Base-by-base conservation (phyloP, 2,797 vertebrate genomes). In the Cirrhinus mrigala region DNA sequence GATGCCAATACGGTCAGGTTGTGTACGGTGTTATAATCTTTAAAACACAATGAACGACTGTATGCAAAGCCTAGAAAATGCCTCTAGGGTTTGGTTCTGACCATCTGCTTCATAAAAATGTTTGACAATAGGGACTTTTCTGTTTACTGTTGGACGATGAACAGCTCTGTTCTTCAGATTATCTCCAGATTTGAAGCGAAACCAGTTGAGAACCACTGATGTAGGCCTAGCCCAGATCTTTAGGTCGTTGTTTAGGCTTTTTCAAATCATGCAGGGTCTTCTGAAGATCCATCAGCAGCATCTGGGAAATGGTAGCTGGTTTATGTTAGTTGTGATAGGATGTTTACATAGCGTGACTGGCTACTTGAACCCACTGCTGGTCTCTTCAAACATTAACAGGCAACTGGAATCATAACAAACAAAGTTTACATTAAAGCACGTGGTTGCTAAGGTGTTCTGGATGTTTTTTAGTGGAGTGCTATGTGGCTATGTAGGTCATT, bases 321-420 rank as follows among this genome's bases (percentile, higher is more conserved):
- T 82, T 82, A n/a, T 82, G 52, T 74, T 62, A 11, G 54, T 1
- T 20, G 6, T 58, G 56, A 73, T 73, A 33, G 40, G 56, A 73
- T 74, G 69, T 82, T 82, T 46, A 60, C 24, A 82, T 60, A n/a
- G 12, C 9, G 37, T 60, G 24, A 73, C 33, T 4, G 50, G 20
- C 52, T 29, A 46, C 56, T 20, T 58, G 6, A 20, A 71, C 33
- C 77, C 29, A 37, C n/a, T 27, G 33, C 37, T 58, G 50, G 48
- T 16, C 48, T 22, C 9, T 70, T 70, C 50, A 58, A 33, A 81
- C 50, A 1, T 40, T 56, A 69, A 15, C 29, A 27, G 66, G 46
- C 66, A 9, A 81, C 22, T 54, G 66, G n/a, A 70, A 22, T 12
- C 33, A 24, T 68, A 54, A 69, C 29, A 56, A 24, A 56, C 22